Conservation (phyloP, 2,797 vertebrate species). For the Buceros bicornis region DNA sequence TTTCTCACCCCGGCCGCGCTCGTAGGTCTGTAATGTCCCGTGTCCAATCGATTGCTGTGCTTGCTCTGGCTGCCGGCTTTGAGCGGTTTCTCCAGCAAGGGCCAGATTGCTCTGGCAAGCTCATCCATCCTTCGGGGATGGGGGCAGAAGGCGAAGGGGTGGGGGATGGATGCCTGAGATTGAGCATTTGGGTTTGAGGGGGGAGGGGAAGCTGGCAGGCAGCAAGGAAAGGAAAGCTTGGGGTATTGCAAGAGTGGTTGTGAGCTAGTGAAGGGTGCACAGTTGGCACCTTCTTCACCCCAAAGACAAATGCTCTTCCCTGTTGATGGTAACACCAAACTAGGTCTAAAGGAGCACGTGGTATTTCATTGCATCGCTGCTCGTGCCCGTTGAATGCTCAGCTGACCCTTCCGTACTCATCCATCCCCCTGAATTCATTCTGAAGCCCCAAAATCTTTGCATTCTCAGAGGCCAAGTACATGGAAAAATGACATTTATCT, state of each 20-base stretch:
- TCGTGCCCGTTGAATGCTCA: background rate
- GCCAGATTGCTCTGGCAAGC: conserved; percentile 63
- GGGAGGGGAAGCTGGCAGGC: background rate
- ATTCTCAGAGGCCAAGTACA: fast-evolving
- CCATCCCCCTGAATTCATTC: background rate
- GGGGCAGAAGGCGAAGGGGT: background rate
- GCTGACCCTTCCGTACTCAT: background rate
- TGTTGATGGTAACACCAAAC: background rate
- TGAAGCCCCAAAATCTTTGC: background rate
- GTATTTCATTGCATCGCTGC: background rate
- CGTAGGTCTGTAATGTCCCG: conserved; percentile 34
- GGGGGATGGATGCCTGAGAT: background rate
- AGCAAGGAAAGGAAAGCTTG: background rate
- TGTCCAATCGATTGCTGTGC: conserved; percentile 73
- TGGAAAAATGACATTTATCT: background rate
- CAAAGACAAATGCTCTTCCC: background rate
- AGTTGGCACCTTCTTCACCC: background rate
- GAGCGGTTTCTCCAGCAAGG: background rate
- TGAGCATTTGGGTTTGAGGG: background rate
- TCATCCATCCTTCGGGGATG: conserved; percentile 28
- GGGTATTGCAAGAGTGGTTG: fast-evolving
- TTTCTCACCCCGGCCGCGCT: background rate
- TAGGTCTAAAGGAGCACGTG: background rate
- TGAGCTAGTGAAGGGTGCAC: fast-evolving
- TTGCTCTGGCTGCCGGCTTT: background rate